Conservation (phyloP, 1,140 invertebrate genomes). For the Microplitis demolitor region DNA sequence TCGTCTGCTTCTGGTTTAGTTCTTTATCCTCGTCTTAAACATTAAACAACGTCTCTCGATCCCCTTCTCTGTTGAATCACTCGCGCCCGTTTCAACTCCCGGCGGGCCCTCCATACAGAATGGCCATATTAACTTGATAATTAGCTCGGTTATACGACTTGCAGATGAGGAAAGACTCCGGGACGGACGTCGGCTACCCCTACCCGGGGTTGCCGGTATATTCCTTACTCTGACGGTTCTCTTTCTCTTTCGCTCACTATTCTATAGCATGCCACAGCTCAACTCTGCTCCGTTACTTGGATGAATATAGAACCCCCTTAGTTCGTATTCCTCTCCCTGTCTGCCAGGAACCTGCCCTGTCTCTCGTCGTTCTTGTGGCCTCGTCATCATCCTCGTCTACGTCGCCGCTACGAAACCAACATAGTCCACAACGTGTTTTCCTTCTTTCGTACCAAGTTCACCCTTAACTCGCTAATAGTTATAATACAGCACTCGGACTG, state of each 20-base stretch:
- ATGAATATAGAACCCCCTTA: slow-evolving; percentile 61
- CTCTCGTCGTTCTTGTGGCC: not conserved
- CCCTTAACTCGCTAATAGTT: not conserved
- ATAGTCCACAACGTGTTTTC: not conserved
- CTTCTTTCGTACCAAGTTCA: not conserved
- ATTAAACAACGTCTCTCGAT: slow-evolving; percentile 23
- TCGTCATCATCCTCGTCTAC: not conserved
- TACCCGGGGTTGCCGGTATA: slow-evolving; percentile 58
- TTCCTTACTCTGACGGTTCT: slow-evolving; percentile 61
- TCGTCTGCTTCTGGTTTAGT: not conserved
- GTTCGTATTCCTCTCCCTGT: slow-evolving; percentile 62
- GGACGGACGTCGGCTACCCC: slow-evolving; percentile 65
- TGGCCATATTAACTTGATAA: slow-evolving; percentile 88
- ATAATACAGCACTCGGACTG: not conserved
- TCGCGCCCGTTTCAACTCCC: slow-evolving; percentile 39
- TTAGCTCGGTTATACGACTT: slow-evolving; percentile 88
- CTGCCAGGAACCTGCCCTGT: slow-evolving; percentile 49
- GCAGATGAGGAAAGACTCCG: slow-evolving; percentile 79
- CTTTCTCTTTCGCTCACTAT: slow-evolving; percentile 57
- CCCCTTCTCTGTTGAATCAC: slow-evolving; percentile 35
- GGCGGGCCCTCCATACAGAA: slow-evolving; percentile 67
- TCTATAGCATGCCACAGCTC: slow-evolving; percentile 60
- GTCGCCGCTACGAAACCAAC: not conserved
- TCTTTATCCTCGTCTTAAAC: not conserved
- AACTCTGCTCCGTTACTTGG: slow-evolving; percentile 64